A percentile compares a stretch with the other conserved stretches of the same genome.
Evolutionary conservation across 2,113 vertebrate genomes (phyloP).

Genomic region (Guaruba guarouba): DNA sequence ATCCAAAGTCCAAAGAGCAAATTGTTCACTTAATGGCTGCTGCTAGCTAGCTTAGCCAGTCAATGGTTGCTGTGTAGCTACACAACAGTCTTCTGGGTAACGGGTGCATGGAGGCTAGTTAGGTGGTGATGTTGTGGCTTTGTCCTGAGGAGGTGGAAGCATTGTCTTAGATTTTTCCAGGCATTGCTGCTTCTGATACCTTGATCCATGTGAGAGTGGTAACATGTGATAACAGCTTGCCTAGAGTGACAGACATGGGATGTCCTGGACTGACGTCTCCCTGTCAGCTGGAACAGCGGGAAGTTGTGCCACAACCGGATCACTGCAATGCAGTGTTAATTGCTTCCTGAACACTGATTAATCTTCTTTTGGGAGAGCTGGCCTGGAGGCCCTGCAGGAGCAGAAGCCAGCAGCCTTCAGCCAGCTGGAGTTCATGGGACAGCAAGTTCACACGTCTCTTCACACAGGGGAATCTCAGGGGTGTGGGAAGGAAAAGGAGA

Average conservation of each 20-base stretch:
- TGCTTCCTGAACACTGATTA: not conserved
- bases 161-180: not conserved
- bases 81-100: not conserved
- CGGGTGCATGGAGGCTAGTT: not conserved
- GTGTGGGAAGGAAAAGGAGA: not conserved
- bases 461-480: not conserved
- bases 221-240: accelerated
- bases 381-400: not conserved
- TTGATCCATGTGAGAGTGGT: not conserved
- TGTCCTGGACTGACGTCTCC: not conserved
- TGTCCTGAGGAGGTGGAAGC: not conserved
- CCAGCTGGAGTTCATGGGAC: not conserved
- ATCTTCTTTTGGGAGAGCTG: not conserved
- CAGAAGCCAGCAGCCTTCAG: not conserved
- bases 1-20: not conserved
- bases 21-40: not conserved
- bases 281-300: not conserved
- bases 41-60: not conserved
- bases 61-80: not conserved
- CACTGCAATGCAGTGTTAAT: not conserved
- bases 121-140: not conserved
- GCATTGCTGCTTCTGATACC: not conserved
- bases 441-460: not conserved
- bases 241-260: not conserved
- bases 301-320: not conserved